phyloP scores from a whole-genome alignment of 2,888 invertebrate species.

The Pollenia labialis region DNA sequence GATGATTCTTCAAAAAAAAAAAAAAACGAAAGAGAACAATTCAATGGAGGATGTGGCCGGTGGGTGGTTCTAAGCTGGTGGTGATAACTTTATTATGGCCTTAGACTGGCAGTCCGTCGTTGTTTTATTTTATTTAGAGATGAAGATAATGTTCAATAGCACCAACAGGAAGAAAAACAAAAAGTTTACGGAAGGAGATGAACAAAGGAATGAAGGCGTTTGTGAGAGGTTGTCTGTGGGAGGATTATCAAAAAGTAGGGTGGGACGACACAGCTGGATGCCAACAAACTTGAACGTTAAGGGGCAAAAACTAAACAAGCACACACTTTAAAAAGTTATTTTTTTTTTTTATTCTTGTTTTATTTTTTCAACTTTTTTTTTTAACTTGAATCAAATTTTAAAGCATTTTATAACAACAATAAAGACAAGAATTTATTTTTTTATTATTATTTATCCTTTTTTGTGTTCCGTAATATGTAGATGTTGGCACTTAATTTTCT shows the following conservation, averaged over 20 bases:
- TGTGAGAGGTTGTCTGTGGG: not conserved
- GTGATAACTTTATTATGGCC: not conserved
- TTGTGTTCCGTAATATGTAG: not conserved
- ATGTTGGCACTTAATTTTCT: slow-evolving; percentile 53
- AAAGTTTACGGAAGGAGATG: not conserved
- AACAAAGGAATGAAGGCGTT: not conserved
- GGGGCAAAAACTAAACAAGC: not conserved
- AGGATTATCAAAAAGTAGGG: not conserved
- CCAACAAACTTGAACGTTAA: slow-evolving; percentile 28
- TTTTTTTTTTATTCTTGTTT: not conserved
- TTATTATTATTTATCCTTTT: not conserved
- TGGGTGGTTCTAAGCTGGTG: slow-evolving; percentile 12
- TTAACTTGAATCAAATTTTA: slow-evolving; percentile 16
- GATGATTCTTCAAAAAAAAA: slow-evolving; percentile 1
- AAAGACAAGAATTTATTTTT: not conserved
- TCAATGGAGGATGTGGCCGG: not conserved
- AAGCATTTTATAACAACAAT: slow-evolving; percentile 44
- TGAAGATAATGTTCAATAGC: slow-evolving; percentile 18
- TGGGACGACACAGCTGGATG: slow-evolving; percentile 47
- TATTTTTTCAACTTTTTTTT: not conserved
- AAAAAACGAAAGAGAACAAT: not conserved
- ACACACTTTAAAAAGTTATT: not conserved
- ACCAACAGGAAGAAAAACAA: slow-evolving; percentile 16
- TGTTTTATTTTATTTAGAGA: slow-evolving; percentile 22
- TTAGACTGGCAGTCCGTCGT: not conserved